Evolutionary conservation across 2,113 vertebrate species (phyloP), one percentile per base, ranked within the genome.

Genomic region (Rhabdomys dilectus): DNA sequence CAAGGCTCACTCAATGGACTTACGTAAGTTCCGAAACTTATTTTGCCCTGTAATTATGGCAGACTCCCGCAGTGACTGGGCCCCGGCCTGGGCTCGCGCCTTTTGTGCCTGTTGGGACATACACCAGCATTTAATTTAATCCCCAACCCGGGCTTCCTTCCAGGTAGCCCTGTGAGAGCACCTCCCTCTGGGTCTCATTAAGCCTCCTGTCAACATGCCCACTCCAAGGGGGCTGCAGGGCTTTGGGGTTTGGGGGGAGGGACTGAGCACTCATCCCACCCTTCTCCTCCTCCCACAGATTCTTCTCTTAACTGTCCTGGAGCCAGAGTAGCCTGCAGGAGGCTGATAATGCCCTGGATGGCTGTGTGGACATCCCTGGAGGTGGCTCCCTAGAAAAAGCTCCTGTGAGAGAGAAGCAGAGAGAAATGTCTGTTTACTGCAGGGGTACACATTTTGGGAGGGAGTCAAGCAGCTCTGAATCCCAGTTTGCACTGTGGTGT

Each of bases 281-380:
- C 95, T 42, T 48, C 60, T 76, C 39, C 58, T 97, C 93, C 91
- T 92, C 96, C 92, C 90, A 95, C 95, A 97, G 80, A 73, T 89
- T 75, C 64, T 89, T 97, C 94, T 91, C 97, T 96, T 97, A 95
- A 96, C 86, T 91, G 93, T 97, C 95, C 93, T 92, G 94, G 98
- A 98, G 95, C 93, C 75, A 92, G 64, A 93, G 56, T n/a, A 97
- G 78, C 62, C 36, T 48, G 93, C 17, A 56, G 97, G 98, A 77
- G 91, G 62, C 88, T 48, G 48, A 42, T 12, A 39, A 34, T 45
- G 13, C 85, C 73, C 34, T 64, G 36, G 45, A 24, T 75, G 13
- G 26, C 81, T 62, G 81, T 0, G 26, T 85, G 60, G 8, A n/a
- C n/a, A 12, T 78, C 17, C 6, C 15, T 9, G 62, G 70, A 58